Evolutionary conservation across 2,797 vertebrate species (phyloP), one percentile per base, ranked within the genome.

Genomic region (Clarias platycephalus): DNA sequence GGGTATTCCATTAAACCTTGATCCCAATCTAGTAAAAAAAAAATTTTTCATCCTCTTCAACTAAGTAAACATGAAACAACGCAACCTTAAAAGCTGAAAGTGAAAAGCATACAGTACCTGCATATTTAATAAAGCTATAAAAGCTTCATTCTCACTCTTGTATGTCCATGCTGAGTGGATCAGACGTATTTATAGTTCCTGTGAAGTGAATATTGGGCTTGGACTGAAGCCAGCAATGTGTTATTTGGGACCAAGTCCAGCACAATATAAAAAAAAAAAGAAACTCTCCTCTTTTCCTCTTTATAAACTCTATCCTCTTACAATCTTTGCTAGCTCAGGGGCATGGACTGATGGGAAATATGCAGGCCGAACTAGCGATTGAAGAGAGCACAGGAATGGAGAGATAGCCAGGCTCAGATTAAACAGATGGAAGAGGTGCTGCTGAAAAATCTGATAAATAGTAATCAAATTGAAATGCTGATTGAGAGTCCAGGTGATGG

Each of bases 401-500:
- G 84, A 89, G 90, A 88, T 55, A 83, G 89, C 60, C 18, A n/a
- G 26, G 67, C 72, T 40, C 84, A 86, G 87, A 88, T 88, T 87
- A 88, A 83, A 82, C 71, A 84, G 84, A 86, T 87, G 66, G 84
- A 88, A 86, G 82, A 81, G 72, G 60, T 2, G 62, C 80, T 77
- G 58, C 77, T 62, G 26, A 83, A 78, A 72, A 89, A 90, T 89
- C 91, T 86, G 89, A 89, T 90, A 88, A 89, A 88, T 82, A 57
- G 80, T 79, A 86, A 85, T 87, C 80, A 84, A 90, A 89, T 89
- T 77, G 84, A 88, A 91, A 90, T 87, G 82, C 79, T 87, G 89
- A 90, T 84, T 78, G 79, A 84, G 67, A 78, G 62, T 66, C 12
- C 26, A 26, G 53, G 70, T 72, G 84, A 90, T 90, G 83, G 75